Evolutionary conservation across 2,113 vertebrate species (phyloP), one percentile per base, ranked within the genome.

Genomic region (Oncorhynchus nerka): DNA sequence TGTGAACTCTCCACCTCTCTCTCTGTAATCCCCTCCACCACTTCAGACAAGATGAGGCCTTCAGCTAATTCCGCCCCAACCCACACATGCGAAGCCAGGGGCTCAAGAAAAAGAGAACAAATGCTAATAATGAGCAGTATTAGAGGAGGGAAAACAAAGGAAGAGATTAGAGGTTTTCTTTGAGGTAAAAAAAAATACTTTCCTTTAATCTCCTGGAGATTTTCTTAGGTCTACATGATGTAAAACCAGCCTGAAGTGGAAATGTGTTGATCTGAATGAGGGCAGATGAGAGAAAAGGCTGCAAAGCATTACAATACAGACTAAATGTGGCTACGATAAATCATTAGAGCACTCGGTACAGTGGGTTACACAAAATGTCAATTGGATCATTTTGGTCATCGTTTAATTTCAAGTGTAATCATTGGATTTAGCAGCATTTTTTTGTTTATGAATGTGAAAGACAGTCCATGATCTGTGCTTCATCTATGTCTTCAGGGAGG

Each of bases 91-190:
- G 84, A 91, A 88, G 78, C 84, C 75, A 1, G 1, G 80, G 82
- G 70, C n/a, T 87, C 79, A 82, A 73, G 71, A 30, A 66, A 64
- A 79, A 72, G 74, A 64, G 84, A 82, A 76, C 84, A 82, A 87
- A 90, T 84, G 73, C n/a, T 84, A 87, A 80, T 89, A 90, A 88
- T 81, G 89, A 87, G 80, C 74, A 48, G 74, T 74, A 34, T 79
- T 77, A 86, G 87, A 90, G 61, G 76, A 85, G 68, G 71, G 73
- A 69, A 78, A 80, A 81, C 75, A 85, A 84, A 84, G 86, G 65
- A 11, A 61, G 80, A 86, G 86, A 90, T 90, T 86, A 90, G 59
- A 80, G 75, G 30, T 28, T 61, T 79, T 74, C 81, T 85, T 89
- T 85, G 85, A 86, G 84, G 78, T 71, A 1, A 13, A 69, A 34